These are phyloP conservation scores for Diplogasteroides magnus DNA, from an alignment of 1,140 invertebrate genomes.

Conservation along the genomic window DNA sequence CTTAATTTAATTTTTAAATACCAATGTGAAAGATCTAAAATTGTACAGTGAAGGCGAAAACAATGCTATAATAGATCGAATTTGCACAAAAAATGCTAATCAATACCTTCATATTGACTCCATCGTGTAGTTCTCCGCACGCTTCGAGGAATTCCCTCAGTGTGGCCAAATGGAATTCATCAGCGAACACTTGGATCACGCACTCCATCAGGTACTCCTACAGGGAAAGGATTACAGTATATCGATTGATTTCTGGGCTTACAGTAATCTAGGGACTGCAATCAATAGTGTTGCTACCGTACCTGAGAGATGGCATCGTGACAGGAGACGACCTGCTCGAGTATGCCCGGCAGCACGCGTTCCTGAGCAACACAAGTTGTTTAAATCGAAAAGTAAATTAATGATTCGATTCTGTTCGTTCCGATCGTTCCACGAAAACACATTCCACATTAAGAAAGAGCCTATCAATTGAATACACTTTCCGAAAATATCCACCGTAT, in stretches of 20 bases:
- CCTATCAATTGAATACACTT: no score
- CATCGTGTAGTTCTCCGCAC: conserved; percentile 86
- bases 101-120: conserved; percentile 62
- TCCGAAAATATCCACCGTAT: no score
- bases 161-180: conserved; percentile 95
- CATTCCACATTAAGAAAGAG: no score
- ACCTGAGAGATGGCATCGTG: conserved; percentile 89
- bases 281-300: background rate
- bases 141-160: conserved; percentile 89
- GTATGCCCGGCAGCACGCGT: conserved; percentile 46
- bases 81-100: background rate
- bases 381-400: no score
- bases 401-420: no score
- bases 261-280: no score
- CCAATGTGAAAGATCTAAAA: background rate
- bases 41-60: background rate
- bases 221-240: background rate
- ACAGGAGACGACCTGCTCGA: conserved; percentile 95
- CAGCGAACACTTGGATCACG: conserved; percentile 98
- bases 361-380: no score
- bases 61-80: background rate
- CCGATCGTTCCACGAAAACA: no score
- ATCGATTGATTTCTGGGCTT: background rate
- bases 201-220: conserved; percentile 97
- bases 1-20: background rate